phyloP scores from a whole-genome alignment of 1,140 invertebrate genomes.

The Anoplophora glabripennis region DNA sequence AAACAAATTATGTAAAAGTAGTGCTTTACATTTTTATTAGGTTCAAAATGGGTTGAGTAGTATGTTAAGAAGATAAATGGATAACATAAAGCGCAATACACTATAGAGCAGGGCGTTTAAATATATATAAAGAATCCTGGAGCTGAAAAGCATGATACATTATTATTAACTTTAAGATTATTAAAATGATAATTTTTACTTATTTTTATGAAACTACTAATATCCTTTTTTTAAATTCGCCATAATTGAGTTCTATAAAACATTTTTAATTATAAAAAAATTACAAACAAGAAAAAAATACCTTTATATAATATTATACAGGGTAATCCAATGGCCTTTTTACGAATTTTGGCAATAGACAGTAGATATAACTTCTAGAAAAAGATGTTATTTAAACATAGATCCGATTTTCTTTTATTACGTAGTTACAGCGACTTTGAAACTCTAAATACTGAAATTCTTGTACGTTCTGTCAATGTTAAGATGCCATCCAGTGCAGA shows the following conservation, averaged over 20 bases:
- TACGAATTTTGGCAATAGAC: too few relatives aligned
- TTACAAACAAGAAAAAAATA: too few relatives aligned
- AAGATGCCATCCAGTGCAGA: too few relatives aligned
- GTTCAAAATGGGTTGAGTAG: conserved; percentile 38
- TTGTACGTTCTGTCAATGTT: too few relatives aligned
- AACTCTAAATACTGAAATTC: too few relatives aligned
- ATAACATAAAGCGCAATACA: conserved; percentile 34
- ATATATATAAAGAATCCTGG: conserved; percentile 13
- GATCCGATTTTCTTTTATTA: too few relatives aligned
- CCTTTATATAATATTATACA: too few relatives aligned
- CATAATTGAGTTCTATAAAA: conserved; percentile 20
- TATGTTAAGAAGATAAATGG: conserved; percentile 42
- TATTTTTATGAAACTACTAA: conserved; percentile 7
- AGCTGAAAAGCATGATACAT: not conserved
- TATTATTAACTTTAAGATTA: conserved; percentile 1
- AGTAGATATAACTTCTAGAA: too few relatives aligned
- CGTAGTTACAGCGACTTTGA: too few relatives aligned
- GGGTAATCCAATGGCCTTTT: too few relatives aligned
- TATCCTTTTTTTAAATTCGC: conserved; percentile 19
- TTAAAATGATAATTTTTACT: not conserved
- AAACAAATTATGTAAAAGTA: conserved; percentile 47
- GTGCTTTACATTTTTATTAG: conserved; percentile 49
- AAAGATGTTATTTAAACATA: too few relatives aligned
- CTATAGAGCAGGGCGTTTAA: conserved; percentile 23
- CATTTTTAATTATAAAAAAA: too few relatives aligned